phyloP scores from a whole-genome alignment of 2,797 vertebrate species.

The Coregonus ussuriensis region DNA sequence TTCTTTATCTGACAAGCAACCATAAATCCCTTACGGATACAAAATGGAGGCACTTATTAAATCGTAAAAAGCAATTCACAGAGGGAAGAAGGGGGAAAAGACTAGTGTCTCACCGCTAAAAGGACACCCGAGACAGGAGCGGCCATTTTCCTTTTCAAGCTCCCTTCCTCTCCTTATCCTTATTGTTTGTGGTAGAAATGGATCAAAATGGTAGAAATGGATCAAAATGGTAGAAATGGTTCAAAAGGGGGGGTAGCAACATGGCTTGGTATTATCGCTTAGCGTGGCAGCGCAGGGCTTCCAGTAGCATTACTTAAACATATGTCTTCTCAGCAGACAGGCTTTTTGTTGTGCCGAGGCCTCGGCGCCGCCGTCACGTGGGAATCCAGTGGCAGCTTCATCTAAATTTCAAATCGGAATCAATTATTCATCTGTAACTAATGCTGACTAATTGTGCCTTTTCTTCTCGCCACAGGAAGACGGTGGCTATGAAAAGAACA shows the following conservation, averaged over 20 bases:
- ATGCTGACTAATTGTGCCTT: conserved; percentile 73
- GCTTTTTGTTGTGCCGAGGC: conserved; percentile 68
- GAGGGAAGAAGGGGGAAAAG: conserved; percentile 32
- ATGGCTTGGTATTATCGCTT: conserved; percentile 36
- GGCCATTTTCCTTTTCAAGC: conserved; percentile 33
- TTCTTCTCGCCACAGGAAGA: conserved; percentile 40
- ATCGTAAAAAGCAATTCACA: conserved; percentile 59
- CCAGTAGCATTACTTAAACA: conserved; percentile 66
- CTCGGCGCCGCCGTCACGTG: conserved; percentile 33
- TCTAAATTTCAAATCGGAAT: conserved; percentile 76
- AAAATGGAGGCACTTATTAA: conserved; percentile 71
- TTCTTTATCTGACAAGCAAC: conserved; percentile 71
- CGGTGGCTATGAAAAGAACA: conserved; percentile 34
- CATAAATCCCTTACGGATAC: conserved; percentile 61
- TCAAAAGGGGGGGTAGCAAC: too few relatives aligned
- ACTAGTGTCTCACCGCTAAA: conserved; percentile 58
- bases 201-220: conserved; percentile 42
- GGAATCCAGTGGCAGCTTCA: conserved; percentile 60
- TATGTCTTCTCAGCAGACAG: conserved; percentile 65
- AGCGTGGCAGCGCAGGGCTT: conserved; percentile 47
- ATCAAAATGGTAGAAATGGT: too few relatives aligned
- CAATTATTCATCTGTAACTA: conserved; percentile 77
- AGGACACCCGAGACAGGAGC: conserved; percentile 59
- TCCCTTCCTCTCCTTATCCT: conserved; percentile 55
- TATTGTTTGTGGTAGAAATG: conserved; percentile 56